phyloP scores from a whole-genome alignment of 2,113 vertebrate species.

The Aegithalos caudatus region DNA sequence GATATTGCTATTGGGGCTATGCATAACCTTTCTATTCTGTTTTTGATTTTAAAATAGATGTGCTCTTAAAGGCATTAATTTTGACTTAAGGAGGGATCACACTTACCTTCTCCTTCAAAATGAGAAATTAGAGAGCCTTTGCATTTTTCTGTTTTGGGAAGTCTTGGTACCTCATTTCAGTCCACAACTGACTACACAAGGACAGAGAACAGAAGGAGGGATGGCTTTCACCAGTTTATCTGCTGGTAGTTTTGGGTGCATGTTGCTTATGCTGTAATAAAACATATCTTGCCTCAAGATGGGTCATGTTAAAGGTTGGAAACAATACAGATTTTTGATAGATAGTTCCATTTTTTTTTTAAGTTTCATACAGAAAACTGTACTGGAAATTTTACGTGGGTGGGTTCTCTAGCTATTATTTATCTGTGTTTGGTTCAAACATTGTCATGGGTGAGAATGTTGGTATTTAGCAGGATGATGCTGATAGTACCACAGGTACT shows the following conservation, averaged over 20 bases:
- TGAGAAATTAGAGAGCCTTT: neutral
- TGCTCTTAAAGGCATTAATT: neutral
- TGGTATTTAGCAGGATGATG: neutral
- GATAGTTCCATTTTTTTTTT: neutral
- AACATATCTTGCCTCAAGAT: neutral
- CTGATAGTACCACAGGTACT: neutral
- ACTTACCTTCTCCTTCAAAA: neutral
- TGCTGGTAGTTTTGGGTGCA: neutral
- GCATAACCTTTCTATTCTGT: neutral
- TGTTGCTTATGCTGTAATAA: neutral
- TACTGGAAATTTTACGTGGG: neutral
- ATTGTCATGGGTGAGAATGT: neutral
- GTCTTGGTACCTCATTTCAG: neutral
- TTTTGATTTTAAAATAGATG: neutral
- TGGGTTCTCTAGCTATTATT: neutral
- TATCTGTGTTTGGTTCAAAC: neutral
- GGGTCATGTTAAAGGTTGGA: neutral
- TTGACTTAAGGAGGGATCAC: neutral
- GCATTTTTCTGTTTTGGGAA: neutral
- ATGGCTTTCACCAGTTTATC: neutral
- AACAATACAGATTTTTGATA: neutral
- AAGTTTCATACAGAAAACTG: neutral
- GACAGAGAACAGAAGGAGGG: neutral
- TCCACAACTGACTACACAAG: neutral
- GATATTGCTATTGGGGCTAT: neutral